Conservation (phyloP, 2,888 invertebrate species). For the Polymixis lichenea region DNA sequence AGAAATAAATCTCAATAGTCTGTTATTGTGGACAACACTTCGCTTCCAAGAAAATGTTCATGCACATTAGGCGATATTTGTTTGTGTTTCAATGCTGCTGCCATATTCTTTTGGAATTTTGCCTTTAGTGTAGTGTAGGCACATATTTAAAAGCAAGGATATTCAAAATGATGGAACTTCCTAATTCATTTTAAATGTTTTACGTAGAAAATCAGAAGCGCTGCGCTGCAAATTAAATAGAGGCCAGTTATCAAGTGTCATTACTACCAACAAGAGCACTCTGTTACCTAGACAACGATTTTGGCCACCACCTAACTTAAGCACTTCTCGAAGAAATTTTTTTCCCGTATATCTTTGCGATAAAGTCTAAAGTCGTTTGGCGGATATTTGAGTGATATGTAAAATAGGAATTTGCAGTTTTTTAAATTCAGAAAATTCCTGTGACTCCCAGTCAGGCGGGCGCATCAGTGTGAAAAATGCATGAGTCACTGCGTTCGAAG, state of each 20-base stretch:
- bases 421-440: conserved; percentile 73
- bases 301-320: conserved; percentile 41
- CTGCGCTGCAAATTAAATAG: conserved; percentile 55
- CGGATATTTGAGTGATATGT: conserved; percentile 13
- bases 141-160: background rate
- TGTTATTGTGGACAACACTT: background rate
- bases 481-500: conserved; percentile 77
- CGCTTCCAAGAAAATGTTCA: background rate
- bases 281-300: conserved; percentile 64
- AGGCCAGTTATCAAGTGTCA: conserved; percentile 62
- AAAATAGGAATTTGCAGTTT: conserved; percentile 57
- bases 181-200: conserved; percentile 43
- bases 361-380: conserved; percentile 42
- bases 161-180: conserved; percentile 15
- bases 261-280: conserved; percentile 61
- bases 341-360: conserved; percentile 1
- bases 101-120: background rate
- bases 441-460: conserved; percentile 68
- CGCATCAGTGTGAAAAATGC: conserved; percentile 82
- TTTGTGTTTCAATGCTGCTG: background rate
- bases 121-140: background rate
- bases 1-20: background rate
- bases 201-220: conserved; percentile 25
- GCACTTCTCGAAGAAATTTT: background rate
- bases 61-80: background rate